Conservation (phyloP, 2,113 vertebrate species). For the Chionodraco myersi region DNA sequence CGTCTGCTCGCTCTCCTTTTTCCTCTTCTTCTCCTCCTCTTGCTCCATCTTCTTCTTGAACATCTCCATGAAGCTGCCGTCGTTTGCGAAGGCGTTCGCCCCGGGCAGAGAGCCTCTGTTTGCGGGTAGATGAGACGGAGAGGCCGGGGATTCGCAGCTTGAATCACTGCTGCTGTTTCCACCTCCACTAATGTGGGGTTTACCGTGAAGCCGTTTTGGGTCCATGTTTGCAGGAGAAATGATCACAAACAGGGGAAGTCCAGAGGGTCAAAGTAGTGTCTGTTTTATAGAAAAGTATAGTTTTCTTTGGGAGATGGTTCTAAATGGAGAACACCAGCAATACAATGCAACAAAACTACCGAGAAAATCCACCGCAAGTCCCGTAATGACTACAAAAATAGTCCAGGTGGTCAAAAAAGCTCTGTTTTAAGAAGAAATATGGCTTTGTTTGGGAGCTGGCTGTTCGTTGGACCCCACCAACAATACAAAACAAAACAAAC, state of each 20-base stretch:
- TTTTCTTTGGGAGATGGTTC: slow-evolving; percentile 14
- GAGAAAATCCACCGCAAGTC: neutral
- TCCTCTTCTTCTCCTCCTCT: slow-evolving; percentile 69
- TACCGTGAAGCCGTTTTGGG: slow-evolving; percentile 43
- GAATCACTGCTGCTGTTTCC: slow-evolving; percentile 73
- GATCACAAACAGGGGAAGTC: slow-evolving; percentile 11
- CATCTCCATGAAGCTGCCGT: slow-evolving; percentile 96
- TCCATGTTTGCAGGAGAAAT: slow-evolving; percentile 60
- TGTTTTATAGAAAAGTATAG: neutral
- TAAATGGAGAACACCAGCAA: neutral
- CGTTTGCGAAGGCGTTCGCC: slow-evolving; percentile 92
- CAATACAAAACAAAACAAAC: neutral
- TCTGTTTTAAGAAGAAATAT: too few species aligned
- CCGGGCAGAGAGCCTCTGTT: slow-evolving; percentile 52
- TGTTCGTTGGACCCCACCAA: neutral
- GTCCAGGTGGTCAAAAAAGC: too few species aligned
- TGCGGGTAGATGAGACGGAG: slow-evolving; percentile 74
- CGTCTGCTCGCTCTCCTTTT: slow-evolving; percentile 65
- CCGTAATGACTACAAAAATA: too few species aligned
- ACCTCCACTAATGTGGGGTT: slow-evolving; percentile 27
- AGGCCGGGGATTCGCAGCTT: slow-evolving; percentile 79
- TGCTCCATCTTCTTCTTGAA: slow-evolving; percentile 93
- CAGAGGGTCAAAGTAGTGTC: neutral
- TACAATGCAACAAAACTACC: neutral
- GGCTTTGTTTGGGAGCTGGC: too few species aligned